Conservation (phyloP, 2,888 invertebrate species). For the Archaeoteleia sp. region DNA sequence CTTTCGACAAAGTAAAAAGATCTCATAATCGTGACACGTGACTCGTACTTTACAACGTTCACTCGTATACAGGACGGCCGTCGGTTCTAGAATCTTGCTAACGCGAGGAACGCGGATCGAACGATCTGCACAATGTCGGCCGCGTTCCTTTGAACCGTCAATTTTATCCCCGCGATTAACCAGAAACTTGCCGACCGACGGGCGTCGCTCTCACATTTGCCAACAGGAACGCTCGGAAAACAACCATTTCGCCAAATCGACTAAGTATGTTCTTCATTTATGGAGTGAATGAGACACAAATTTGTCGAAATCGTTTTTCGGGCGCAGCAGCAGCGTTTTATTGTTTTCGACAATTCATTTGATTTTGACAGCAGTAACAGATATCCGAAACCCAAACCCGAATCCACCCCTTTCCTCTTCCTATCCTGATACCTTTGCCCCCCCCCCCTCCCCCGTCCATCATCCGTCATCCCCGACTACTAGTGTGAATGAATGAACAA, state of each 20-base stretch:
- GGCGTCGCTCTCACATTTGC: slow-evolving; percentile 54
- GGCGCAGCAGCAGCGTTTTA: slow-evolving; percentile 30
- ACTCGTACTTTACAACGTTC: slow-evolving; percentile 59
- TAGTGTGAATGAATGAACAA: slow-evolving; percentile 72
- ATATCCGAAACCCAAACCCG: slow-evolving; percentile 29
- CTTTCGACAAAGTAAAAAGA: slow-evolving; percentile 53
- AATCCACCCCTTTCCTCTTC: slow-evolving; percentile 4
- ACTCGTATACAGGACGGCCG: slow-evolving; percentile 56
- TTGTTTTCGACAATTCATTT: slow-evolving; percentile 46
- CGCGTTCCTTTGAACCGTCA: slow-evolving; percentile 25
- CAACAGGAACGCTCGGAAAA: slow-evolving; percentile 36
- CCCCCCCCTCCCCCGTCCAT: slow-evolving; percentile 42
- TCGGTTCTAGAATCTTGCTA: slow-evolving; percentile 46
- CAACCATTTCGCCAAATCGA: not conserved
- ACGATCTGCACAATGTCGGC: slow-evolving; percentile 10
- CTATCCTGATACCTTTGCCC: slow-evolving; percentile 22
- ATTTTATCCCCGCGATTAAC: slow-evolving; percentile 56
- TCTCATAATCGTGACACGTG: slow-evolving; percentile 53
- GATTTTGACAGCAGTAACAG: slow-evolving; percentile 45
- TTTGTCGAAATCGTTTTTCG: slow-evolving; percentile 14
- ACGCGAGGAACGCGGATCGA: slow-evolving; percentile 16
- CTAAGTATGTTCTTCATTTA: no score
- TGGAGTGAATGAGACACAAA: no score
- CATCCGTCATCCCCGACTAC: slow-evolving; percentile 61
- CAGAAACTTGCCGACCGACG: slow-evolving; percentile 59